Evolutionary conservation across 2,113 vertebrate species (phyloP), one percentile per base, ranked within the genome.

Genomic region (Alces alces): DNA sequence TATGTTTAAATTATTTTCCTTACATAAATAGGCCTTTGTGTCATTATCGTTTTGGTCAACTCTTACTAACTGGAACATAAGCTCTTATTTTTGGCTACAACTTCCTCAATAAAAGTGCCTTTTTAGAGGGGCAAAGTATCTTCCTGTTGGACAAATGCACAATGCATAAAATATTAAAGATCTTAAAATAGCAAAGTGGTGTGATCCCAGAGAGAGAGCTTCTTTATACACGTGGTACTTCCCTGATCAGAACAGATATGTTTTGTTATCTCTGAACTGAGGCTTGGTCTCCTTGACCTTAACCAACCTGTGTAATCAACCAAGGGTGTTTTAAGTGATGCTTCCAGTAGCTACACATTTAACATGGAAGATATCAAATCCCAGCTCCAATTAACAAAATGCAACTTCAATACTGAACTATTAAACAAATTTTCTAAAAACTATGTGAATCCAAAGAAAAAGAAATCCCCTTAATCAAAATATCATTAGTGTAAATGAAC

Each of bases 401-500:
- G 19, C n/a, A 95, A 79, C 76, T 93, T 54, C 58, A 58, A 86
- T 94, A 96, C 30, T 96, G 66, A 97, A 6, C 61, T 21, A 70
- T 47, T 54, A 93, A 97, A 87, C 16, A 85, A 36, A 70, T 95
- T 97, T 97, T 93, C 45, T 93, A 86, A 66, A 98, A 93, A 60
- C 15, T 50, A 64, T 7, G 16, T 87, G 33, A 91, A 87, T 94
- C 86, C 86, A 60, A 23, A 85, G 66, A 95, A 97, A 97, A 96
- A 73, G 70, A 76, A 86, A 94, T 92, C 36, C 21, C 50, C 45
- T 97, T 96, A 93, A 95, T 91, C 23, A 95, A 92, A 97, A 73
- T 45, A 87, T 91, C 86, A 89, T 96, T 94, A 82, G 54, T 73
- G 23, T 61, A 14, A 80, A 83, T 86, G 91, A 70, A 93, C 36